phyloP scores from a whole-genome alignment of 2,888 invertebrate genomes.

The Tholera decimalis region DNA sequence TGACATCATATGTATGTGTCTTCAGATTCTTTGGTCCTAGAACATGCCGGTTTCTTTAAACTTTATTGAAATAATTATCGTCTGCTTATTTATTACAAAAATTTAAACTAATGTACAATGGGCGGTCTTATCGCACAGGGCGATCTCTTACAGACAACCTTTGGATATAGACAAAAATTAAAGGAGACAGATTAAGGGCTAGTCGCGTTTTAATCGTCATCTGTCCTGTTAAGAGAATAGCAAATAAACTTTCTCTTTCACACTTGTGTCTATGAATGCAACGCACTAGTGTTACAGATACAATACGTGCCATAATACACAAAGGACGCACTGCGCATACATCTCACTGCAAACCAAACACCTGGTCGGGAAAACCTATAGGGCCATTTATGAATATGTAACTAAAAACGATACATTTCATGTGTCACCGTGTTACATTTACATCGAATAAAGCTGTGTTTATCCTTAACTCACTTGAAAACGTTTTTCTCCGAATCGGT shows the following conservation, averaged over 20 bases:
- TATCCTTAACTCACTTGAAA: not conserved
- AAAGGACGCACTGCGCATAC: slow-evolving; percentile 22
- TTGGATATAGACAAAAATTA: too few relatives aligned
- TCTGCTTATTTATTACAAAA: too few relatives aligned
- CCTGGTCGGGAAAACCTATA: slow-evolving; percentile 35
- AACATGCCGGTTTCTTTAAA: too few relatives aligned
- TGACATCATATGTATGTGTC: too few relatives aligned
- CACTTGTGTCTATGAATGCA: slow-evolving; percentile 40
- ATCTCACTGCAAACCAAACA: slow-evolving; percentile 16
- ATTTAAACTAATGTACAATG: too few relatives aligned
- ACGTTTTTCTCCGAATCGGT: not conserved
- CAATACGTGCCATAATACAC: slow-evolving; percentile 42
- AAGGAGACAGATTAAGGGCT: too few relatives aligned
- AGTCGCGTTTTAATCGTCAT: slow-evolving; percentile 13
- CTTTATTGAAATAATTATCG: too few relatives aligned
- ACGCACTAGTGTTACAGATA: slow-evolving; percentile 50
- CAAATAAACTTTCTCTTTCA: slow-evolving; percentile 49
- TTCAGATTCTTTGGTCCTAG: too few relatives aligned
- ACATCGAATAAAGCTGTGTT: not conserved
- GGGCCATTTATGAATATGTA: not conserved
- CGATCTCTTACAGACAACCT: too few relatives aligned
- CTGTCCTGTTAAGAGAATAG: slow-evolving; percentile 21
- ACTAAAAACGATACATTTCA: not conserved
- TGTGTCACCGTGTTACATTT: not conserved
- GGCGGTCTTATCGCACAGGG: too few relatives aligned